Evolutionary conservation across 2,113 vertebrate genomes (phyloP), one percentile per base, ranked within the genome.

Genomic region (Datnioides undecimradiatus): DNA sequence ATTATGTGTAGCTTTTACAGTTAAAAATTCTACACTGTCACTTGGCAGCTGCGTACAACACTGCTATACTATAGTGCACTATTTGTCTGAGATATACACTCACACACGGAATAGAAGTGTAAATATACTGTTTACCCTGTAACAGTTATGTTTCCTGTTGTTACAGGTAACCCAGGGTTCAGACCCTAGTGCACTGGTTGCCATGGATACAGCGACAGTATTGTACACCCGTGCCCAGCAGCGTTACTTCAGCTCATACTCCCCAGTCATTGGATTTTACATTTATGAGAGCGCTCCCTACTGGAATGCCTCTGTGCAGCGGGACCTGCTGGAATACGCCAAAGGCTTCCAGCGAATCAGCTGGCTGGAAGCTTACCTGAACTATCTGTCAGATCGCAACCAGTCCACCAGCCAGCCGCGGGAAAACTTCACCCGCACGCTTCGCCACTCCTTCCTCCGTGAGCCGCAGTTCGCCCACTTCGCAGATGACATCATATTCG

Each of bases 231-330:
- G 95, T 76, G 97, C 97, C 86, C 98, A 99, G 94, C 97, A 98
- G 90, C 97, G 96, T 54, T 99, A 98, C 90, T 99, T 99, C 91
- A 99, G 97, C 83, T 98, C 97, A 80, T 99, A 99, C 89, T 99
- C 97, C 73, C 98, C 98, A 0, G 98, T 99, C 86, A 99, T 99
- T 73, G 98, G 98, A 57, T 99, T 99, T 94, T 99, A 99, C 91
- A 98, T 99, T 85, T 99, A 99, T 0, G 98, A 99, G 88, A 99
- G 97, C 0, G 98, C 99, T 43, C 97, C 98, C 89, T 99, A 99
- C 94, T 99, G 98, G 98, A 99, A 99, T 76, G 93, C 94, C 76
- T 97, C 96, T n/a, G 97, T 99, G 52, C 98, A 99, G 94, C 96
- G 97, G 83, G 97, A 99, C 1, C 95, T 99, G 64, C 89, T 98